These are phyloP conservation scores for Semibalanus balanoides DNA, from an alignment of 1,140 invertebrate species.

Conservation along the genomic window DNA sequence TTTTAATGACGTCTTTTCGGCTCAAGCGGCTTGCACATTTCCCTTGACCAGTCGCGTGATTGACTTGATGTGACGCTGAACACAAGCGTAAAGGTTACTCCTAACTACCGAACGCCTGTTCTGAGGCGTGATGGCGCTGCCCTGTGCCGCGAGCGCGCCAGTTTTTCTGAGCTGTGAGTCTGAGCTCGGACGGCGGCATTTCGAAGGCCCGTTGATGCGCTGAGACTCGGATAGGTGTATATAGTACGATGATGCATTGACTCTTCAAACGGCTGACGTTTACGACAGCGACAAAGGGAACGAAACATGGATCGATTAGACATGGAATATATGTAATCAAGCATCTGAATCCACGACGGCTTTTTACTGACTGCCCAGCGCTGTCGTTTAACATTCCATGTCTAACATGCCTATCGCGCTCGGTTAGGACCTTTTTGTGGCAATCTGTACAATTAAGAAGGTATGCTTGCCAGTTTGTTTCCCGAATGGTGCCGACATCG, in stretches of 20 bases:
- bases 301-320: neutral
- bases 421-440: neutral
- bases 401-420: neutral
- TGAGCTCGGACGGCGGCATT: too few relatives aligned
- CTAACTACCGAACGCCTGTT: too few relatives aligned
- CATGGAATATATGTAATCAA: neutral
- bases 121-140: too few relatives aligned
- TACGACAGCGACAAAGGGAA: neutral
- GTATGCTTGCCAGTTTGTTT: neutral
- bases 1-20: too few relatives aligned
- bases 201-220: too few relatives aligned
- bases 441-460: neutral
- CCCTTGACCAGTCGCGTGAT: too few relatives aligned
- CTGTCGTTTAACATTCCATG: neutral
- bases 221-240: neutral
- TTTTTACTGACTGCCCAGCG: neutral
- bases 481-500: too few relatives aligned
- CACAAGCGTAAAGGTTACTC: too few relatives aligned
- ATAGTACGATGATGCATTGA: constrained; percentile 1
- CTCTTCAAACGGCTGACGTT: neutral
- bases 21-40: too few relatives aligned
- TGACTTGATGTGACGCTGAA: too few relatives aligned
- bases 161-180: too few relatives aligned
- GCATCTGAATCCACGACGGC: neutral
- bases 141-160: too few relatives aligned